Evolutionary conservation across 2,113 vertebrate genomes (phyloP), one percentile per base, ranked within the genome.

Genomic region (Aptenodytes forsteri): DNA sequence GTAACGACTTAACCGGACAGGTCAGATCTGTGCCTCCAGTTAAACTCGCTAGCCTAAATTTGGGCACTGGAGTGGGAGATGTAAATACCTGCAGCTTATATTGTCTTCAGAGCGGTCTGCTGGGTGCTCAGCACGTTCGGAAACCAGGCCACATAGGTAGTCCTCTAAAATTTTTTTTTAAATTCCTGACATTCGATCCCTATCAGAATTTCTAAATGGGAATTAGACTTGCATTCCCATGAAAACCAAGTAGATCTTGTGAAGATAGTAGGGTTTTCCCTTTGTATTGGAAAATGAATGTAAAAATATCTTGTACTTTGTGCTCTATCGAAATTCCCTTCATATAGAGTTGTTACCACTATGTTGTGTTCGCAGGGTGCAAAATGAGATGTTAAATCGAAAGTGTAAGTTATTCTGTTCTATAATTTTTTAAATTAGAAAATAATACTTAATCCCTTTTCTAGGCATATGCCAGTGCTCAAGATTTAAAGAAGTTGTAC

Each of bases 191-290:
- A 2, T n/a, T 32, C 72, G 58, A 69, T 92, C 56, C 58, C 29
- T n/a, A 10, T 78, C 71, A 83, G 61, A 86, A 42, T 85, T 95
- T 86, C 88, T 69, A 52, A 56, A 54, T 70, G 69, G 93, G 95
- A 89, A 47, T 76, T 89, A 59, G 21, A 21, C 72, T 94, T 50
- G 44, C 69, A 54, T 56, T 46, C 59, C 87, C 58, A 29, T 11
- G 15, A 71, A 85, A 92, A 27, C 27, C 91, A 9, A 36, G 62
- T 4, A 54, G 59, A 18, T 52, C 47, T 46, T n/a, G 19, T 55
- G 64, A 78, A 91, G 75, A 56, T 30, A 72, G 70, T 58, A 16
- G 67, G 58, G 40, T 46, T 89, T 96, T 79, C 42, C 72, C 30
- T 65, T 88, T 85, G 69, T 80, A 16, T 69, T 89, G 34, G 40